Percentiles rank a stretch among this genome's conserved stretches.
phyloP scores from a whole-genome alignment of 2,797 vertebrate species.

The Strix occidentalis region DNA sequence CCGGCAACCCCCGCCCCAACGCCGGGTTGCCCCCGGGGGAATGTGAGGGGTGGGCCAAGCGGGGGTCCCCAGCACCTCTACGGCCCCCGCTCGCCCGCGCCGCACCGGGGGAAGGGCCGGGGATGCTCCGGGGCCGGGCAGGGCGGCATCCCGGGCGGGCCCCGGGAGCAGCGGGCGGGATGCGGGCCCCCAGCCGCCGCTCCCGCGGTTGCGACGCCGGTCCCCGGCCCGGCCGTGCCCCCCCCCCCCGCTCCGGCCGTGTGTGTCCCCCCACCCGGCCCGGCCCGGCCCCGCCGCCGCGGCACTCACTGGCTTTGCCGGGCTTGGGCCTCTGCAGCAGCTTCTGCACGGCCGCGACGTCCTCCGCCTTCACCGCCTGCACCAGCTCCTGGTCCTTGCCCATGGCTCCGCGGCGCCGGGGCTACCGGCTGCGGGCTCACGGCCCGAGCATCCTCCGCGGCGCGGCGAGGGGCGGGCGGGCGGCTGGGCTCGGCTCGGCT shows the following conservation, averaged over 20 bases:
- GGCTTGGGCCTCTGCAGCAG: slow-evolving; percentile 96
- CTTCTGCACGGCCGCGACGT: slow-evolving; percentile 94
- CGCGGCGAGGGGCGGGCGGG: slow-evolving; percentile 15
- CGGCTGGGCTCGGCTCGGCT: not conserved
- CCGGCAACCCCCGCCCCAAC: too few species aligned
- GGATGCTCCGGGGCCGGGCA: not conserved
- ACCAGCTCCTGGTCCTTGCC: slow-evolving; percentile 99
- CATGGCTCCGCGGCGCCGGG: slow-evolving; percentile 80
- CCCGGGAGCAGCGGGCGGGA: not conserved
- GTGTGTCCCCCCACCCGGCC: not conserved
- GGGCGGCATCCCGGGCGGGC: not conserved
- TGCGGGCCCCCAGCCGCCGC: not conserved
- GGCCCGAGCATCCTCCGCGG: slow-evolving; percentile 61
- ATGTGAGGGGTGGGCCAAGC: too few species aligned
- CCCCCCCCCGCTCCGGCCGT: not conserved
- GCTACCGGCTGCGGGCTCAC: slow-evolving; percentile 60
- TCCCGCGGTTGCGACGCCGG: not conserved
- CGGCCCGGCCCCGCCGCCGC: not conserved
- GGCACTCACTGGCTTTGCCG: slow-evolving; percentile 94
- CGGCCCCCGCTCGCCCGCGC: not conserved
- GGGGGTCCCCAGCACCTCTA: not conserved
- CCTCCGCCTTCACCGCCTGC: slow-evolving; percentile 98
- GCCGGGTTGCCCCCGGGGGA: too few species aligned
- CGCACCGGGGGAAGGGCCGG: not conserved
- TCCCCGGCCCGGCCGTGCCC: not conserved